Base-by-base conservation (phyloP, 2,888 invertebrate species). In the Callimorpha dominula region DNA sequence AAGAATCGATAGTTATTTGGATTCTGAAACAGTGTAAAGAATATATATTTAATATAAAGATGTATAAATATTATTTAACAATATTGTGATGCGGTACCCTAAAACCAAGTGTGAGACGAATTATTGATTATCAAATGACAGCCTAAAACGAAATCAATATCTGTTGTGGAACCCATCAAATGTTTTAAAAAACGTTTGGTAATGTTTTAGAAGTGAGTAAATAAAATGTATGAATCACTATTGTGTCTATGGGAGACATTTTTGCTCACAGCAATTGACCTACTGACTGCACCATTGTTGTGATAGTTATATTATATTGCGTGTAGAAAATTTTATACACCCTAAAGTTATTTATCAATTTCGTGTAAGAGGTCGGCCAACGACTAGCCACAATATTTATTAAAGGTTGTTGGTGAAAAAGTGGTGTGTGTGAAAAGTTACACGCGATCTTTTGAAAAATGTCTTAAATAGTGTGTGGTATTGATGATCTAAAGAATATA, bases 241-340 rank as follows among this genome's bases (percentile, higher is more conserved):
- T 65, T 65, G 65, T 65, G 49, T 20, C n/a, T 49, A 50, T 65
- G 65, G 49, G 65, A 65, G 65, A 50, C 31, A 49, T 65, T 50
- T 8, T 50, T 50, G 15, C 31, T 65, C 49, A 17, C 49, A 65
- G 50, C 31, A 49, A 50, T 65, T 31, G 49, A 14, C 31, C 15
- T 65, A 65, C 20, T 60, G 57, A 12, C 12, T 20, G 49, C 4
- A 14, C 31, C 31, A 65, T 65, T 65, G 65, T 65, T 65, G 31
- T 15, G 9, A 31, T 50, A 65, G 65, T 46, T 49, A 20, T 17
- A 11, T 46, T 31, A 9, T 11, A 57, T 20, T 0, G 57, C 11
- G 57, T 20, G 57, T 57, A 57, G 11, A 20, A 0, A 57, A 20
- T 20, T 20, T 6, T 7, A 5, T n/a, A 54, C 1, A 54, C n/a